These are phyloP conservation scores for Oscheius onirici DNA, from an alignment of 2,888 invertebrate species.

Conservation along the genomic window DNA sequence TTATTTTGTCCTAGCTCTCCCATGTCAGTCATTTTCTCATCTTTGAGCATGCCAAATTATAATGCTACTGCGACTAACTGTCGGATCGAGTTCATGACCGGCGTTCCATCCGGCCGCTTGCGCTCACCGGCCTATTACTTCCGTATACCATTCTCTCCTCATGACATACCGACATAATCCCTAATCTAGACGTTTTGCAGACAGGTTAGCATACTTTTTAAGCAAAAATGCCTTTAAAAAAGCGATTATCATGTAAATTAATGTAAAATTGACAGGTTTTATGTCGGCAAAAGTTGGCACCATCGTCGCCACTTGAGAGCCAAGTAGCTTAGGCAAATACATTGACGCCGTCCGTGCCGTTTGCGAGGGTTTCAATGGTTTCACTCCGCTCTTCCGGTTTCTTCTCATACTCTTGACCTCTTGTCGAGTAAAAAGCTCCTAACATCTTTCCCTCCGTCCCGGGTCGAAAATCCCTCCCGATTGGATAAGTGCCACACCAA, in stretches of 20 bases:
- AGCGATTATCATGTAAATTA: conserved; percentile 7
- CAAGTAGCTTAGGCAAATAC: conserved; percentile 34
- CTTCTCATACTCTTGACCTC: conserved; percentile 3
- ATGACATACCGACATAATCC: background rate
- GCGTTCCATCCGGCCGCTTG: conserved; percentile 23
- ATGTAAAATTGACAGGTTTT: background rate
- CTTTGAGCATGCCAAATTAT: no score
- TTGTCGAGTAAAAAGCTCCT: background rate
- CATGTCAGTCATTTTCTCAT: no score
- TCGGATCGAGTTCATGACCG: conserved; percentile 29
- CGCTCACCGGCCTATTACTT: conserved; percentile 25
- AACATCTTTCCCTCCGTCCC: conserved; percentile 1
- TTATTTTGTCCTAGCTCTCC: no score
- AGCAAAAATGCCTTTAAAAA: background rate
- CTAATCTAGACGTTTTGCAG: background rate
- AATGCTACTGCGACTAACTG: conserved; percentile 3
- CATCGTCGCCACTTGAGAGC: conserved; percentile 32
- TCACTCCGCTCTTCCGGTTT: conserved; percentile 16
- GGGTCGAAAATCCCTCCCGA: background rate
- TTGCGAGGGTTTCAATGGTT: conserved; percentile 19
- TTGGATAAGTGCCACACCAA: background rate
- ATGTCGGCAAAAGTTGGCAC: conserved; percentile 25
- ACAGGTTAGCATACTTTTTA: background rate
- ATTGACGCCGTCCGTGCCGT: conserved; percentile 20
- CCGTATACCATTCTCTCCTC: background rate